phyloP scores from a whole-genome alignment of 92 coral and sea anemone species.

The Diadumene lineata region DNA sequence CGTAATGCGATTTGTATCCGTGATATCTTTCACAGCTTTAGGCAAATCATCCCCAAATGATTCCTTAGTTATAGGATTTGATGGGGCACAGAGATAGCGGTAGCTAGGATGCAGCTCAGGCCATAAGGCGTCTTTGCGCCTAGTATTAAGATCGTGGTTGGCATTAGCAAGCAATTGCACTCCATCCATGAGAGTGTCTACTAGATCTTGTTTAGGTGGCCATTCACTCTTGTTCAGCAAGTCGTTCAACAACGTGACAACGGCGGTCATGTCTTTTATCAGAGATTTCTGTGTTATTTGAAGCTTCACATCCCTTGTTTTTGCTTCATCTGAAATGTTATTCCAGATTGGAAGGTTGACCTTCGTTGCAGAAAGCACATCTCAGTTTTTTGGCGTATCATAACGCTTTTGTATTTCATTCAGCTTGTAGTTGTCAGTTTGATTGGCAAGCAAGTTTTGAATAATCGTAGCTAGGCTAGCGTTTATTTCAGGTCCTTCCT shows the following conservation, averaged over 20 bases:
- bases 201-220: conserved; percentile 21
- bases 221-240: conserved; percentile 20
- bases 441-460: conserved; percentile 23
- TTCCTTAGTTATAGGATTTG: conserved; percentile 16
- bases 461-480: conserved; percentile 32
- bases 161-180: conserved; percentile 33
- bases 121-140: conserved; percentile 23
- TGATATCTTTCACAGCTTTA: conserved; percentile 13
- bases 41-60: conserved; percentile 25
- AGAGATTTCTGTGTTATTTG: conserved; percentile 36
- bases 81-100: conserved; percentile 20
- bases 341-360: conserved; percentile 35
- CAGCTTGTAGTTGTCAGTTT: conserved; percentile 36
- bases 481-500: conserved; percentile 27
- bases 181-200: conserved; percentile 32
- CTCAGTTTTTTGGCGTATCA: conserved; percentile 26
- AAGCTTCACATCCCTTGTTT: conserved; percentile 33
- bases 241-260: conserved; percentile 29
- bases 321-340: conserved; percentile 29
- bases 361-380: conserved; percentile 28
- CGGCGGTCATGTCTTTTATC: conserved; percentile 36
- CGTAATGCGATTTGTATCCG: background rate
- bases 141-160: conserved; percentile 30
- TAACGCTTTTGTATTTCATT: conserved; percentile 29
- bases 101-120: conserved; percentile 31